Evolutionary conservation across 2,797 vertebrate genomes (phyloP).

Genomic region (Lutjanus argentimaculatus): DNA sequence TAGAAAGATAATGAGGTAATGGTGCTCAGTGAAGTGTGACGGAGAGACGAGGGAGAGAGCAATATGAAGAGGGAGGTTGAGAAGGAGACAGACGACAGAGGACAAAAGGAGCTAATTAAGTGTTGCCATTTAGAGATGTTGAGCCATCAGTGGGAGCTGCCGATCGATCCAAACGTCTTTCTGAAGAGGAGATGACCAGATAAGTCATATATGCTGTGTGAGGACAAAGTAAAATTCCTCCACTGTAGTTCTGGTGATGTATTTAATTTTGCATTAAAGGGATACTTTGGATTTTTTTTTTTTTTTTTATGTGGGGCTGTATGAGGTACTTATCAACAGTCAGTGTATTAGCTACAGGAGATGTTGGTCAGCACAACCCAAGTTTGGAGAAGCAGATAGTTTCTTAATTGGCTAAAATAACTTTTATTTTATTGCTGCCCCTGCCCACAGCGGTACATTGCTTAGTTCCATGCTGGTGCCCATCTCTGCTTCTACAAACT

Average conservation of each 20-base stretch:
- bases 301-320: too few species aligned
- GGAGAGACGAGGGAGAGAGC: slow-evolving; percentile 48
- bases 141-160: slow-evolving; percentile 45
- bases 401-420: too few species aligned
- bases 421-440: too few species aligned
- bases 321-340: too few species aligned
- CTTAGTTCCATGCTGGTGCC: too few species aligned
- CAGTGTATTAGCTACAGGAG: too few species aligned
- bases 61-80: slow-evolving; percentile 64
- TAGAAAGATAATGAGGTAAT: slow-evolving; percentile 73
- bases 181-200: slow-evolving; percentile 14
- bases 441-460: too few species aligned
- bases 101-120: slow-evolving; percentile 78
- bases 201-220: slow-evolving; percentile 27
- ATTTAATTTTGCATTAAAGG: neutral
- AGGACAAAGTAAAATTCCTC: slow-evolving; percentile 12
- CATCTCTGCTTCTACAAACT: too few species aligned
- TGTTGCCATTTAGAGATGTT: slow-evolving; percentile 67
- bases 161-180: slow-evolving; percentile 54
- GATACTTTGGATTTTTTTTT: too few species aligned
- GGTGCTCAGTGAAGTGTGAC: slow-evolving; percentile 67
- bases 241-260: neutral
- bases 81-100: slow-evolving; percentile 60
- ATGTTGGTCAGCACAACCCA: too few species aligned
- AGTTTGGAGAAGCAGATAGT: too few species aligned